A percentile compares a stretch with the other conserved stretches of the same genome.
These are phyloP conservation scores for Drosophila hawaiiensis DNA, from an alignment of 2,888 invertebrate genomes.

Conservation along the genomic window DNA sequence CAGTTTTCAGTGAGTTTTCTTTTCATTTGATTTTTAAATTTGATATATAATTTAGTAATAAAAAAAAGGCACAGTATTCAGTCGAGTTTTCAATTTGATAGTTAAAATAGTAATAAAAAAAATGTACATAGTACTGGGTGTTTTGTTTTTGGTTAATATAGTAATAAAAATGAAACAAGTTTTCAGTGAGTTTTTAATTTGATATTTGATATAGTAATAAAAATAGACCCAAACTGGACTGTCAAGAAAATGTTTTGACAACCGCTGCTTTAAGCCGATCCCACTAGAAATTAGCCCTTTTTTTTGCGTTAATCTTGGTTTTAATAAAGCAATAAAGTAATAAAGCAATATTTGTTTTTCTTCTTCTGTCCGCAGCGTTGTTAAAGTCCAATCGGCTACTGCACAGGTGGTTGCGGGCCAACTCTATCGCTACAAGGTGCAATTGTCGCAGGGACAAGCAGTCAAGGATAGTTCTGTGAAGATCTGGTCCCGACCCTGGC, in stretches of 20 bases:
- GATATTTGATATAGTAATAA: no score
- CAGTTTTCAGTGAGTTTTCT: slow-evolving; percentile 1
- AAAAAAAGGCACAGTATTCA: no score
- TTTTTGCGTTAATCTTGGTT: neutral
- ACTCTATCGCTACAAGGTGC: slow-evolving; percentile 53
- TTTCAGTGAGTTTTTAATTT: slow-evolving; percentile 3
- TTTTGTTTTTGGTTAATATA: neutral
- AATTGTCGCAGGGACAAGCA: slow-evolving; percentile 46
- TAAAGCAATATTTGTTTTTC: neutral
- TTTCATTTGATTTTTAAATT: neutral
- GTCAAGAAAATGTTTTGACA: no score
- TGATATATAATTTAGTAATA: no score
- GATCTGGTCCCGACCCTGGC: slow-evolving; percentile 71
- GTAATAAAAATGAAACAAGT: neutral
- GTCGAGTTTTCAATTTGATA: neutral
- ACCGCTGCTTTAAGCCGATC: neutral
- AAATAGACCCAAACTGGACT: no score
- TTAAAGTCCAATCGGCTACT: slow-evolving; percentile 56
- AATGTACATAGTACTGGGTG: neutral
- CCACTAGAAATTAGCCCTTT: neutral
- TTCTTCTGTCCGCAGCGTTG: slow-evolving; percentile 39
- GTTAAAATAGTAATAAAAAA: neutral
- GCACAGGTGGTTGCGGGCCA: slow-evolving; percentile 61
- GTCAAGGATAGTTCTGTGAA: slow-evolving; percentile 58
- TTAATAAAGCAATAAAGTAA: neutral